These are phyloP conservation scores for Ormyrus pomaceus DNA, from an alignment of 2,888 invertebrate genomes.

Conservation along the genomic window DNA sequence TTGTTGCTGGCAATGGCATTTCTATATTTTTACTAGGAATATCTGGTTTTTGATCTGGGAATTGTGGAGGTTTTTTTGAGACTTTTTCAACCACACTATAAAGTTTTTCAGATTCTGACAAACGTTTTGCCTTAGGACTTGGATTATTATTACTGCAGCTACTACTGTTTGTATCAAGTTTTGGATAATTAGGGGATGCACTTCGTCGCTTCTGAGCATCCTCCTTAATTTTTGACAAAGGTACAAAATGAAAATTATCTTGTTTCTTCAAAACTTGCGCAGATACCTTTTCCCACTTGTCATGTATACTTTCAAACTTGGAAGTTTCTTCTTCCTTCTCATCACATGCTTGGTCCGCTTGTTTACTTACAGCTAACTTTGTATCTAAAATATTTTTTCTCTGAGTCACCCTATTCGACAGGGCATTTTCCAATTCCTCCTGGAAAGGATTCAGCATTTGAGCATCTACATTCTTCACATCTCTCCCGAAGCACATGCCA, in stretches of 20 bases:
- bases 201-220: slow-evolving; percentile 43
- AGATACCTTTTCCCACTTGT: slow-evolving; percentile 51
- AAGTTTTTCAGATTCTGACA: slow-evolving; percentile 33
- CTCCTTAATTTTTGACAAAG: slow-evolving; percentile 54
- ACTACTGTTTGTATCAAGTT: neutral
- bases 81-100: slow-evolving; percentile 39
- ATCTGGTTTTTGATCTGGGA: slow-evolving; percentile 30
- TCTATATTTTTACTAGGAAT: slow-evolving; percentile 10
- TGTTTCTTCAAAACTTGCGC: slow-evolving; percentile 33
- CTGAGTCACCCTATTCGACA: slow-evolving; percentile 54
- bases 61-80: slow-evolving; percentile 41
- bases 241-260: slow-evolving; percentile 43
- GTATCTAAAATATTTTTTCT: slow-evolving; percentile 43
- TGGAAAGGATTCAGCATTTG: slow-evolving; percentile 65
- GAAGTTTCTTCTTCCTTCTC: slow-evolving; percentile 26
- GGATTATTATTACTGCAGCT: neutral
- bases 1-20: neutral
- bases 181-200: slow-evolving; percentile 22
- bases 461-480: slow-evolving; percentile 58
- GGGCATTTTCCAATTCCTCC: slow-evolving; percentile 63
- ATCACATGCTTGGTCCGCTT: slow-evolving; percentile 43
- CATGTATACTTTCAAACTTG: slow-evolving; percentile 53
- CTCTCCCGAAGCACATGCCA: slow-evolving; percentile 61
- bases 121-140: slow-evolving; percentile 3
- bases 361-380: slow-evolving; percentile 39